phyloP scores from a whole-genome alignment of 2,888 invertebrate genomes.

The Rhaphigaster nebulosa region DNA sequence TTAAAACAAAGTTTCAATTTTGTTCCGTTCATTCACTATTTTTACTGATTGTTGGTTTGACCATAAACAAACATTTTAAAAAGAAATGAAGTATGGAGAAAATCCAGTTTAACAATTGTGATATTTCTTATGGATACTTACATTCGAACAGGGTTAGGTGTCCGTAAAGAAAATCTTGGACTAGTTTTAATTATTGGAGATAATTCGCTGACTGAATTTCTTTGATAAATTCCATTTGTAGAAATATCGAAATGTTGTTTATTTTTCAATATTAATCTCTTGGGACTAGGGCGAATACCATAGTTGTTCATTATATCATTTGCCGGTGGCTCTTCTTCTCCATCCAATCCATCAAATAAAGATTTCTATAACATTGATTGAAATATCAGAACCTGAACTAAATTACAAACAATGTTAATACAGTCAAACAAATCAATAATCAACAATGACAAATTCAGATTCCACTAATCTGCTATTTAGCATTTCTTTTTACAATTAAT shows the following conservation, averaged over 20 bases:
- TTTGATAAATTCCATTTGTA: constrained; percentile 48
- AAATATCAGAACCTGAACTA: background rate
- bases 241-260: constrained; percentile 56
- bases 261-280: constrained; percentile 62
- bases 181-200: constrained; percentile 61
- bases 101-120: too few relatives aligned
- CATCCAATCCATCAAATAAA: constrained; percentile 89
- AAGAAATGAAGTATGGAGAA: too few relatives aligned
- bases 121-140: background rate
- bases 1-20: too few relatives aligned
- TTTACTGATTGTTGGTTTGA: too few relatives aligned
- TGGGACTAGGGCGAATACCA: constrained; percentile 63
- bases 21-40: too few relatives aligned
- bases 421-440: background rate
- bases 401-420: background rate
- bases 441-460: background rate
- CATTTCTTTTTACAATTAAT: too few relatives aligned
- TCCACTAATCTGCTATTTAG: background rate
- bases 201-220: constrained; percentile 59
- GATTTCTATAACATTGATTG: constrained; percentile 73
- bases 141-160: constrained; percentile 18
- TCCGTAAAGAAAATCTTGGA: constrained; percentile 53
- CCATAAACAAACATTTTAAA: too few relatives aligned
- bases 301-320: constrained; percentile 59
- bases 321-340: constrained; percentile 74